Evolutionary conservation across 2,113 vertebrate genomes (phyloP).

Genomic region (Vulpes lagopus): DNA sequence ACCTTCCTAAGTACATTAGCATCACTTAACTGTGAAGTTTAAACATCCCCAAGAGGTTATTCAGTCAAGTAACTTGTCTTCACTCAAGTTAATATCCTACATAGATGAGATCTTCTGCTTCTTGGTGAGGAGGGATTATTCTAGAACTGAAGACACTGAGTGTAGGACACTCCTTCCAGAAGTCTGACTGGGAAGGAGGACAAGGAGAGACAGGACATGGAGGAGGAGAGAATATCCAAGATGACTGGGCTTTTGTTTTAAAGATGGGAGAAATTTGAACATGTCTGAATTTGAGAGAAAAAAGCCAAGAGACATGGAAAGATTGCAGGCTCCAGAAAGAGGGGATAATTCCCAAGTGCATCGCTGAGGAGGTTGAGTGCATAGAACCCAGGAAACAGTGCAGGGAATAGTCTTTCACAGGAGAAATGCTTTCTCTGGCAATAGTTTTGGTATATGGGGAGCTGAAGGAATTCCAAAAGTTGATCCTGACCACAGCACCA

Average conservation of each 20-base stretch:
- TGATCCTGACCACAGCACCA: neutral
- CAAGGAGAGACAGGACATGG: neutral
- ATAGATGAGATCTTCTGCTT: neutral
- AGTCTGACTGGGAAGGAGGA: neutral
- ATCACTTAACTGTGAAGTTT: neutral
- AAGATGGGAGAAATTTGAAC: slow-evolving; percentile 2
- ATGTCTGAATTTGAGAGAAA: neutral
- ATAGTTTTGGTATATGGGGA: neutral
- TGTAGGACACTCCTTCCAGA: neutral
- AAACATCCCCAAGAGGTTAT: neutral
- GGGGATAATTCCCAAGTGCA: neutral
- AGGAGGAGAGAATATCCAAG: neutral
- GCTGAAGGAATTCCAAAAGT: neutral
- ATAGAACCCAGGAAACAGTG: neutral
- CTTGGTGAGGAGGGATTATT: neutral
- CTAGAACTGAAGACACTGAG: neutral
- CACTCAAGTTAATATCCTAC: neutral
- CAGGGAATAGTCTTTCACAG: neutral
- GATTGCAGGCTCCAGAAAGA: neutral
- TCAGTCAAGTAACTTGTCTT: neutral
- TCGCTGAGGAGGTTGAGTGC: neutral
- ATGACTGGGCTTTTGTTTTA: neutral
- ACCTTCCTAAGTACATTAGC: neutral
- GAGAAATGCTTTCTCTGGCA: neutral
- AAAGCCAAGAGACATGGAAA: neutral